Evolutionary conservation across 2,797 vertebrate genomes (phyloP), one percentile per base, ranked within the genome.

Genomic region (Ataeniobius toweri): DNA sequence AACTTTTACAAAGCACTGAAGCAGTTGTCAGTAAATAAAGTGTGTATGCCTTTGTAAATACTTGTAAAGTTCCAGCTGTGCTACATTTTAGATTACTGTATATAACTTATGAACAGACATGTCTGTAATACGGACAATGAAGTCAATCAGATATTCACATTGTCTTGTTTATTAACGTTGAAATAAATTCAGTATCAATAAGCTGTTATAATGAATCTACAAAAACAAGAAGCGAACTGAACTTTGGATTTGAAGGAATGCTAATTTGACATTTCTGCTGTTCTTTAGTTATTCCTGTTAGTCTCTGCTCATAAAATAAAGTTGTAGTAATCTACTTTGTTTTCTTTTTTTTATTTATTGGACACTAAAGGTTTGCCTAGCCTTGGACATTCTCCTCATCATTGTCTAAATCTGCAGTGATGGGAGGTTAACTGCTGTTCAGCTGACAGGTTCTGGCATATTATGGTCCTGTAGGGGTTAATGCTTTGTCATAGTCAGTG

Each of bases 401-500:
- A 41, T 56, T 46, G 12, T 69, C 41, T 50, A 8, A 65, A 28
- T 41, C 39, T 22, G 72, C 22, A 36, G 12, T 48, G 61, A 44
- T 31, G 46, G 59, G 26, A 22, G 6, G 26, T 16, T 70, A 70
- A 31, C 9, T 46, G 65, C 18, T 59, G 39, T 56, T 39, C 39
- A 59, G 26, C 26, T 50, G 26, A 36, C 28, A 31, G 41, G 53
- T 50, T 67, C n/a, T 13, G 39, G 65, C 73, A 73, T 31, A 26
- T 16, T 63, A 55, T 0, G 59, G 22, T 46, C 28, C 31, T 31
- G 28, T 0, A 3, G 1, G 61, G 20, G 70, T 74, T 80, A 73
- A 85, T 28, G 31, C 61, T 79, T 71, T 31, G 69, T 74, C 65
- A 74, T 71, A 58, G 44, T n/a, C 0, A 56, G 74, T 1, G 63